Conservation (phyloP, 2,888 invertebrate species). For the Ichneumoninae sp. region DNA sequence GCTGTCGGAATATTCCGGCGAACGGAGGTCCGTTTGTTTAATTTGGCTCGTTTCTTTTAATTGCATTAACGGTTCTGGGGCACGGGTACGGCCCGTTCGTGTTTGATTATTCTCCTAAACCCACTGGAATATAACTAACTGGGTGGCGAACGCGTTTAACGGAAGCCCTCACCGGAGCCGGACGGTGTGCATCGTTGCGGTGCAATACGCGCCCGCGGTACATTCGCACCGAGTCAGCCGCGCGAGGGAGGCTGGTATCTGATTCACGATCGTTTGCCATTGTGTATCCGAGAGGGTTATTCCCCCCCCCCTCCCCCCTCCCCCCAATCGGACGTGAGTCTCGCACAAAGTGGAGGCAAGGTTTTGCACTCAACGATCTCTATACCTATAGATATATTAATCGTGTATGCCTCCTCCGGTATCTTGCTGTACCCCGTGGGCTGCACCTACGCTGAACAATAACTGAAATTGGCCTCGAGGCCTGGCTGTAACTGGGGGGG, state of each 20-base stretch:
- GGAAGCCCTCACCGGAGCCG: conserved; percentile 56
- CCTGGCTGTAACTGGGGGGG: not conserved
- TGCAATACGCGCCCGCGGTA: conserved; percentile 45
- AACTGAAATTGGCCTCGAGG: conserved; percentile 18
- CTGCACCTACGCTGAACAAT: conserved; percentile 23
- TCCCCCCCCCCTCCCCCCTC: conserved; percentile 39
- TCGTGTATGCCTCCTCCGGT: not conserved
- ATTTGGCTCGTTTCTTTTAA: conserved; percentile 46
- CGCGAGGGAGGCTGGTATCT: conserved; percentile 62
- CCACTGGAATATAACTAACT: conserved; percentile 69
- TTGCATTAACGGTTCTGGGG: conserved; percentile 59
- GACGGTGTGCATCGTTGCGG: conserved; percentile 34
- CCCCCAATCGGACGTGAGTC: conserved; percentile 60
- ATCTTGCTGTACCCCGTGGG: conserved; percentile 7
- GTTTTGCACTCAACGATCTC: conserved; percentile 23
- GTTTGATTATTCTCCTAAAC: conserved; percentile 57
- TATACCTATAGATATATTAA: conserved; percentile 13
- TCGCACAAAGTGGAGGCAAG: conserved; percentile 52
- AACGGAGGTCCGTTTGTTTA: conserved; percentile 10
- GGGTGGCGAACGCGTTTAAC: conserved; percentile 56
- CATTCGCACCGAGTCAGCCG: conserved; percentile 31
- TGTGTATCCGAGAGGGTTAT: conserved; percentile 60
- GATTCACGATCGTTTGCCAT: conserved; percentile 70
- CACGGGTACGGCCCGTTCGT: conserved; percentile 10
- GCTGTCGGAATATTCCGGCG: not conserved